phyloP scores from a whole-genome alignment of 2,888 invertebrate species.

The Elysia crispata region DNA sequence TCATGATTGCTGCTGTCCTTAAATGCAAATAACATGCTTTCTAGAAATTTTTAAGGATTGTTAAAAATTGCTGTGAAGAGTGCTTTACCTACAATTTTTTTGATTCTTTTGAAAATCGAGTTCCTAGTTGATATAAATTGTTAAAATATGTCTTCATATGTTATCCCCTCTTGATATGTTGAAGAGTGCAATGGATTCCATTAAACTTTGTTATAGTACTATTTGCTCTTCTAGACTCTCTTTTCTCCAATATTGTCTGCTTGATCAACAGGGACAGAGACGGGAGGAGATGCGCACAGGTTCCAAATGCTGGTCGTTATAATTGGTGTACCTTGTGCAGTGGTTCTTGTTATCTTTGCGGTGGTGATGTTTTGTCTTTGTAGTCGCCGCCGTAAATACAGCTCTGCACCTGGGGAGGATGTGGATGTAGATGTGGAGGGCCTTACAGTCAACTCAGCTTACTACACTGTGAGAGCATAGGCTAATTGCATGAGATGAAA shows the following conservation, averaged over 20 bases:
- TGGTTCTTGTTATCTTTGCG: slow-evolving; percentile 61
- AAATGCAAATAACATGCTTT: too few species aligned
- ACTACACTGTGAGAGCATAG: slow-evolving; percentile 83
- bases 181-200: neutral
- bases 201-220: neutral
- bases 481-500: too few species aligned
- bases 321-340: slow-evolving; percentile 51
- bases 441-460: slow-evolving; percentile 87
- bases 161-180: neutral
- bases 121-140: too few species aligned
- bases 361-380: slow-evolving; percentile 54
- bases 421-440: slow-evolving; percentile 92
- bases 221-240: neutral
- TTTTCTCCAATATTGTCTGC: too few species aligned
- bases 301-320: slow-evolving; percentile 51
- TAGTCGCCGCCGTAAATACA: slow-evolving; percentile 80
- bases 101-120: too few species aligned
- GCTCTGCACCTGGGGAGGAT: slow-evolving; percentile 82
- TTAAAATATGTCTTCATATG: too few species aligned
- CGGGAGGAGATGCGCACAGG: slow-evolving; percentile 1
- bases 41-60: too few species aligned
- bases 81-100: too few species aligned
- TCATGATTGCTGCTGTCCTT: too few species aligned
- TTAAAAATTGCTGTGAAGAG: too few species aligned
- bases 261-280: too few species aligned